These are phyloP conservation scores for Seriola rivoliana DNA, from an alignment of 2,113 vertebrate genomes.

Conservation along the genomic window DNA sequence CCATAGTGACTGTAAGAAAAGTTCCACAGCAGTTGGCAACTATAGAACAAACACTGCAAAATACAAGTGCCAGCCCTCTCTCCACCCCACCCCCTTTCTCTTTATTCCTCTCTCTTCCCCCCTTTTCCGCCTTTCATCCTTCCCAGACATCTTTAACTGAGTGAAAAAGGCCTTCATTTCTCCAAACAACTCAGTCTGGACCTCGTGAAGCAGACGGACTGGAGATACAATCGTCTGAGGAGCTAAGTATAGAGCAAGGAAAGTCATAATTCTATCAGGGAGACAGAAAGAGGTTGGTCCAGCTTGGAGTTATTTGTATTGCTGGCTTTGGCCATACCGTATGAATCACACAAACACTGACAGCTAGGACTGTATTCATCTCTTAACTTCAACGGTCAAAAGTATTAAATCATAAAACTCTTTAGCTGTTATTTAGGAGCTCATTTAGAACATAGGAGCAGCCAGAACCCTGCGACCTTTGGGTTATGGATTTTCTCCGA, in stretches of 20 bases:
- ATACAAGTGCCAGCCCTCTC: conserved; percentile 8
- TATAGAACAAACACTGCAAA: conserved; percentile 7
- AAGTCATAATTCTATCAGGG: conserved; percentile 25
- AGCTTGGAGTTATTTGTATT: conserved; percentile 15
- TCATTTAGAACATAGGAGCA: background rate
- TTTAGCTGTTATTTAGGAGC: background rate
- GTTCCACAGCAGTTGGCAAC: conserved; percentile 7
- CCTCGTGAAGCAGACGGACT: conserved; percentile 13
- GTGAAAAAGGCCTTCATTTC: conserved; percentile 35
- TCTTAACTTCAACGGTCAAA: background rate
- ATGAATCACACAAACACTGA: conserved; percentile 14
- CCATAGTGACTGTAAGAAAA: conserved; percentile 52
- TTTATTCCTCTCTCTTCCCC: background rate
- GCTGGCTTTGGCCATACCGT: background rate
- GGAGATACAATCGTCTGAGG: conserved; percentile 28
- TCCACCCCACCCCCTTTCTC: background rate
- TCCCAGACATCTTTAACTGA: conserved; percentile 30
- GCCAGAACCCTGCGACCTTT: background rate
- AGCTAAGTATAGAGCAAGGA: conserved; percentile 33
- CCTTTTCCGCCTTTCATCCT: conserved; percentile 27
- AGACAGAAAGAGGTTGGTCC: conserved; percentile 25
- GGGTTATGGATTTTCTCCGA: background rate
- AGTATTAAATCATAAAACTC: background rate
- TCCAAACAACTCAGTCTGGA: conserved; percentile 36
- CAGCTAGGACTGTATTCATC: background rate